These are phyloP conservation scores for Cremastinae sp. DNA, from an alignment of 2,888 invertebrate genomes.

Conservation along the genomic window DNA sequence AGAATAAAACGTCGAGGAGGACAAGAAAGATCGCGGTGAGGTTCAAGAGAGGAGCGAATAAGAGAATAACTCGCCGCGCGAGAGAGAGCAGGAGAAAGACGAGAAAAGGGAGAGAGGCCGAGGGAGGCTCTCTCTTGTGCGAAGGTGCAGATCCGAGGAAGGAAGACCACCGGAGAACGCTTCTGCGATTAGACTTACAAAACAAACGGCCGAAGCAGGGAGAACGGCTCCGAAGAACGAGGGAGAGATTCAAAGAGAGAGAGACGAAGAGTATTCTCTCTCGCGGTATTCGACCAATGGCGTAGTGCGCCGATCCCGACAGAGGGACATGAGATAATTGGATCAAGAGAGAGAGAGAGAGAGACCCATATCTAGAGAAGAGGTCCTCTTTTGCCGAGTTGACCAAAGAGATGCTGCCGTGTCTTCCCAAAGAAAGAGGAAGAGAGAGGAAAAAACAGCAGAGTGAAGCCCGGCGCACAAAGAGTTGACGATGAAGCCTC, in stretches of 20 bases:
- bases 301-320: conserved; percentile 77
- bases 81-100: conserved; percentile 12
- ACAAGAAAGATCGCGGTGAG: conserved; percentile 22
- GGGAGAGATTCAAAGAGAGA: conserved; percentile 33
- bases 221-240: conserved; percentile 61
- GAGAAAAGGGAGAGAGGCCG: conserved; percentile 46
- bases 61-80: no score
- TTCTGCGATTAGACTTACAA: conserved; percentile 81
- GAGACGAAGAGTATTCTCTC: conserved; percentile 25
- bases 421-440: conserved; percentile 17
- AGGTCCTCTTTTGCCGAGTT: conserved; percentile 34
- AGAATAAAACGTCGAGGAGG: conserved; percentile 2
- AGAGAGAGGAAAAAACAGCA: conserved; percentile 24
- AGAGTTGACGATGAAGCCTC: conserved; percentile 12
- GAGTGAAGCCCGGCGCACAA: background rate
- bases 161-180: conserved; percentile 80
- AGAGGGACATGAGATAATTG: conserved; percentile 80
- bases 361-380: conserved; percentile 36
- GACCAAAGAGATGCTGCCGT: conserved; percentile 24
- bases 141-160: conserved; percentile 64
- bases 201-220: conserved; percentile 80
- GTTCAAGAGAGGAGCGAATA: conserved; percentile 41
- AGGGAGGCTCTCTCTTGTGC: conserved; percentile 62
- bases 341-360: conserved; percentile 70
- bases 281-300: conserved; percentile 75